phyloP scores from a whole-genome alignment of 2,888 invertebrate species.

The Allolobophora icterica region DNA sequence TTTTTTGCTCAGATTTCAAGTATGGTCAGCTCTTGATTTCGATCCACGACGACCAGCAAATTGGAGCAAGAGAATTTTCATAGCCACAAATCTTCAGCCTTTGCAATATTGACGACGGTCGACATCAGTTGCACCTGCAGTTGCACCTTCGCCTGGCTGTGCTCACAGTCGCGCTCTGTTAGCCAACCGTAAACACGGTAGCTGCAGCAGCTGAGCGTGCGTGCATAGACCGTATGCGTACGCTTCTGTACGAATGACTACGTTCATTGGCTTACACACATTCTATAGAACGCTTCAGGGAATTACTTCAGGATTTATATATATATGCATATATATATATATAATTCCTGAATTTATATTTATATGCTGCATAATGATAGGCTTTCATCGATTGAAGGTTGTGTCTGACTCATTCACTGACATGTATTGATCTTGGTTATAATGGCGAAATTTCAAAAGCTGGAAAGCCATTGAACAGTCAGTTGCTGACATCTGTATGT shows the following conservation, averaged over 20 bases:
- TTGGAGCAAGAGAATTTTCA: not conserved
- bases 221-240: not conserved
- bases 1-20: not conserved
- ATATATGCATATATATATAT: no score
- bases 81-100: not conserved
- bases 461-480: not conserved
- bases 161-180: constrained; percentile 2
- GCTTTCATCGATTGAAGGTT: not conserved
- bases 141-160: not conserved
- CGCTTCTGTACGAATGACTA: not conserved
- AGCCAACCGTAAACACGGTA: constrained; percentile 9
- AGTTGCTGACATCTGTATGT: not conserved
- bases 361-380: no score
- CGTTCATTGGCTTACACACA: not conserved
- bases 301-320: no score
- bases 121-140: not conserved
- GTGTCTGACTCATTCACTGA: not conserved
- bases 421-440: not conserved
- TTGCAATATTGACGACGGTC: not conserved
- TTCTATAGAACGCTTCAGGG: not conserved
- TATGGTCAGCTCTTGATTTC: not conserved
- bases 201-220: constrained; percentile 11
- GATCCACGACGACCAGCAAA: not conserved
- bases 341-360: no score
- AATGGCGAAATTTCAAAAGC: not conserved